Evolutionary conservation across 2,888 invertebrate genomes (phyloP).

Genomic region (Drosophila longiperda): DNA sequence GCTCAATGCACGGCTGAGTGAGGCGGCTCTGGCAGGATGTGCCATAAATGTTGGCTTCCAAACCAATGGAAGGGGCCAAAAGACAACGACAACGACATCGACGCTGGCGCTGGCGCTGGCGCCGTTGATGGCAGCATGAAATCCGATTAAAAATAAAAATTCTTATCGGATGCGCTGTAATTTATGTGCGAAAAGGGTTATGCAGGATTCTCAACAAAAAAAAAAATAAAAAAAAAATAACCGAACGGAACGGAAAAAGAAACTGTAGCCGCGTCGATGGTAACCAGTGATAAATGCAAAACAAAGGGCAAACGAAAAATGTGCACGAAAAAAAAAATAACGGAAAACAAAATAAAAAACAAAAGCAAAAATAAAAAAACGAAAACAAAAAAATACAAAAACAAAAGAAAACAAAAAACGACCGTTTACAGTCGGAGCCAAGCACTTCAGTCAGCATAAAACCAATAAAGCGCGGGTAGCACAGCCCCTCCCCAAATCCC

Average conservation of each 20-base stretch:
- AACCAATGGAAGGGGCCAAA: conserved; percentile 49
- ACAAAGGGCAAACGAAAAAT: conserved; percentile 77
- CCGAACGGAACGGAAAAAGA: conserved; percentile 45
- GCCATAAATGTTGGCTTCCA: conserved; percentile 78
- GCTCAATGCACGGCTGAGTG: conserved; percentile 57
- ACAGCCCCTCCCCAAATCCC: conserved; percentile 17
- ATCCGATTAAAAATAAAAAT: conserved; percentile 83
- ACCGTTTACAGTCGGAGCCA: conserved; percentile 62
- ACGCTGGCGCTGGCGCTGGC: conserved; percentile 51
- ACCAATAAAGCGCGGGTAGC: conserved; percentile 75
- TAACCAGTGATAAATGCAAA: conserved; percentile 77
- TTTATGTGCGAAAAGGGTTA: conserved; percentile 83
- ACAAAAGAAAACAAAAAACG: conserved; percentile 37
- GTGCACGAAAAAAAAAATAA: conserved; percentile 38
- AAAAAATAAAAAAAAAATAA: conserved; percentile 13
- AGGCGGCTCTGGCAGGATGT: conserved; percentile 66
- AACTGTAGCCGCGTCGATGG: conserved; percentile 76
- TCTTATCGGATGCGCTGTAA: conserved; percentile 83
- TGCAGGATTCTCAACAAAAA: conserved; percentile 47
- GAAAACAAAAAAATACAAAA: conserved; percentile 41
- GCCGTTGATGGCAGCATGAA: conserved; percentile 79
- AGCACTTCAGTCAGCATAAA: conserved; percentile 65
- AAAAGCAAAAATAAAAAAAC: conserved; percentile 32
- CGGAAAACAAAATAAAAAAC: conserved; percentile 28
- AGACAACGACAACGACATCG: conserved; percentile 45